A percentile compares a stretch with the other conserved stretches of the same genome.
phyloP scores from a whole-genome alignment of 2,888 invertebrate species.

The Artemia sinica region DNA sequence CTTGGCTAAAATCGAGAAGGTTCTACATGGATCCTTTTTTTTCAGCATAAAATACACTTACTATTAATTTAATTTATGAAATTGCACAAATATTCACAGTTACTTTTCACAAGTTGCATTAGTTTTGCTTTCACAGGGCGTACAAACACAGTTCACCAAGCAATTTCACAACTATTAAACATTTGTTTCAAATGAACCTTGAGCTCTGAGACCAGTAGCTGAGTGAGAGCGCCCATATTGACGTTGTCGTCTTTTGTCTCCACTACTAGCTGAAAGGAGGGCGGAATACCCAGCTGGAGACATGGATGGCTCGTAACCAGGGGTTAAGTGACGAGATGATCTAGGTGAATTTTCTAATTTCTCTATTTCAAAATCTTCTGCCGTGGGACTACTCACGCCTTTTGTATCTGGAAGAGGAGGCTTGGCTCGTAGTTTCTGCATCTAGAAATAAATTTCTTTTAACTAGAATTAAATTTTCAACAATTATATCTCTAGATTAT shows the following conservation, averaged over 20 bases:
- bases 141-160: too few species aligned
- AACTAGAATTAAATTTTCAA: too few species aligned
- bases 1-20: too few species aligned
- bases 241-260: conserved; percentile 2
- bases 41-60: too few species aligned
- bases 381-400: conserved; percentile 18
- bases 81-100: too few species aligned
- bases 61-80: too few species aligned
- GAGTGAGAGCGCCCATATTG: conserved; percentile 13
- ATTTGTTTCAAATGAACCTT: not conserved
- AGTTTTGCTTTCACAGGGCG: too few species aligned
- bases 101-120: too few species aligned
- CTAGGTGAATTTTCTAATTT: conserved; percentile 25
- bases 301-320: conserved; percentile 19
- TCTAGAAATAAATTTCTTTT: conserved; percentile 15
- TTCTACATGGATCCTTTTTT: too few species aligned
- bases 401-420: conserved; percentile 18
- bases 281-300: conserved; percentile 16
- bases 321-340: conserved; percentile 23
- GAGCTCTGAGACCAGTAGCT: not conserved
- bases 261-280: conserved; percentile 13
- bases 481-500: too few species aligned
- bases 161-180: not conserved
- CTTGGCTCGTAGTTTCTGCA: conserved; percentile 26
- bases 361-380: conserved; percentile 24